A percentile compares a stretch with the other conserved stretches of the same genome.
Conservation (phyloP, 2,113 vertebrate species). For the Myodes glareolus region DNA sequence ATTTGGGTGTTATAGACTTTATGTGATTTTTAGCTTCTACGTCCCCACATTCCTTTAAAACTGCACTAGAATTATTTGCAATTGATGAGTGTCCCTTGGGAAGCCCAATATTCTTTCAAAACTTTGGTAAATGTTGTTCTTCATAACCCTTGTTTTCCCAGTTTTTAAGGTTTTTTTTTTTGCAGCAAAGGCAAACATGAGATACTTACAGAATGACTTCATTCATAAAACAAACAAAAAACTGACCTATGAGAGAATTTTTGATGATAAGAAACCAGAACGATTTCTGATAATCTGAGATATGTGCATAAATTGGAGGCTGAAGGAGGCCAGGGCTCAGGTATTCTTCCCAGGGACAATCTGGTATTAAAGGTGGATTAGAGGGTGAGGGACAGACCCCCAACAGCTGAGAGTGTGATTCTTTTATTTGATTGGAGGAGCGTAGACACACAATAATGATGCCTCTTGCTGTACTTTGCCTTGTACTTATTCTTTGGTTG, state of each 20-base stretch:
- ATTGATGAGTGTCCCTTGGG: not conserved
- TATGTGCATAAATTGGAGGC: not conserved
- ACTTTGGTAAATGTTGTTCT: not conserved
- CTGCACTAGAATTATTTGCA: not conserved
- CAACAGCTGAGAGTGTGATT: conserved; percentile 5
- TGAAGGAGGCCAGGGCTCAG: not conserved
- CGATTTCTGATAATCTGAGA: not conserved
- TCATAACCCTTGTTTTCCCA: not conserved
- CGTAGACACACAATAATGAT: not conserved
- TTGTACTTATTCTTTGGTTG: not conserved
- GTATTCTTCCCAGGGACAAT: not conserved
- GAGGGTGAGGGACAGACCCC: not conserved
- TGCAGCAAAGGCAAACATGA: not conserved
- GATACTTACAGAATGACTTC: not conserved
- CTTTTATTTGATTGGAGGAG: conserved; percentile 24
- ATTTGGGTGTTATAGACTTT: not conserved
- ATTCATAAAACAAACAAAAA: not conserved
- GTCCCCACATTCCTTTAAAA: not conserved
- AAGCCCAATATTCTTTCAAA: not conserved
- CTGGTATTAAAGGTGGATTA: not conserved
- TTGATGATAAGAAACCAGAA: not conserved
- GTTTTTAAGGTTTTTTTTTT: not conserved
- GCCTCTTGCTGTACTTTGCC: not conserved
- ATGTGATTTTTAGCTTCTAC: not conserved
- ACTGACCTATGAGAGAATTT: not conserved